These are phyloP conservation scores for Teleogryllus oceanicus DNA, from an alignment of 2,888 invertebrate genomes.

Conservation along the genomic window DNA sequence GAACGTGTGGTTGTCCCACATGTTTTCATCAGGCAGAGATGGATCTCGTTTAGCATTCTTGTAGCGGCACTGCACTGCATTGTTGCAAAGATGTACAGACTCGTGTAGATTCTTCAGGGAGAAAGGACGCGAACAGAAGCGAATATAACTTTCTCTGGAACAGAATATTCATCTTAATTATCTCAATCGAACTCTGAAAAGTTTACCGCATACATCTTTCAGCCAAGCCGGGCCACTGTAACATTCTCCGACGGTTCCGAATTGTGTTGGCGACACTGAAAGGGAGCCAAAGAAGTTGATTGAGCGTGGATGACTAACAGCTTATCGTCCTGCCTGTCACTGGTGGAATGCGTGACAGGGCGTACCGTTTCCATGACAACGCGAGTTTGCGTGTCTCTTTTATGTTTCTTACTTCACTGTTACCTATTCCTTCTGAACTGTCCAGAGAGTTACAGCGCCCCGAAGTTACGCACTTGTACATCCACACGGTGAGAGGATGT, in stretches of 20 bases:
- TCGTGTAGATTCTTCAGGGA: slow-evolving; percentile 84
- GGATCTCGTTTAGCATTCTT: slow-evolving; percentile 65
- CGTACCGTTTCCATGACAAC: not conserved
- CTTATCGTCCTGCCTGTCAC: not conserved
- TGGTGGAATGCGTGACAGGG: not conserved
- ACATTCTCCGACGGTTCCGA: no score
- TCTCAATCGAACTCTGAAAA: no score
- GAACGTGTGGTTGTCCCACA: slow-evolving; percentile 79
- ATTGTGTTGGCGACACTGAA: not conserved
- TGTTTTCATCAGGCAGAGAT: slow-evolving; percentile 72
- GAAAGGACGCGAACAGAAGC: slow-evolving; percentile 89
- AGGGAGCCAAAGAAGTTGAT: not conserved
- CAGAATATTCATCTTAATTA: no score
- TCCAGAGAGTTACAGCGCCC: not conserved
- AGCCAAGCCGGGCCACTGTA: no score
- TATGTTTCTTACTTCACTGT: not conserved
- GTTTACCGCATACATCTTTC: no score
- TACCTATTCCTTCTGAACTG: not conserved
- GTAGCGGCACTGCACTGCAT: slow-evolving; percentile 88
- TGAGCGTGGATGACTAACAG: not conserved
- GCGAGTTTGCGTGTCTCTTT: not conserved
- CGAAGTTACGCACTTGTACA: slow-evolving; percentile 67
- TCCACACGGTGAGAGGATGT: slow-evolving; percentile 87
- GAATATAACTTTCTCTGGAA: slow-evolving; percentile 78
- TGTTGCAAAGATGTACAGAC: slow-evolving; percentile 88